These are phyloP conservation scores for Atta cephalotes DNA, from an alignment of 1,140 invertebrate species.

Conservation along the genomic window DNA sequence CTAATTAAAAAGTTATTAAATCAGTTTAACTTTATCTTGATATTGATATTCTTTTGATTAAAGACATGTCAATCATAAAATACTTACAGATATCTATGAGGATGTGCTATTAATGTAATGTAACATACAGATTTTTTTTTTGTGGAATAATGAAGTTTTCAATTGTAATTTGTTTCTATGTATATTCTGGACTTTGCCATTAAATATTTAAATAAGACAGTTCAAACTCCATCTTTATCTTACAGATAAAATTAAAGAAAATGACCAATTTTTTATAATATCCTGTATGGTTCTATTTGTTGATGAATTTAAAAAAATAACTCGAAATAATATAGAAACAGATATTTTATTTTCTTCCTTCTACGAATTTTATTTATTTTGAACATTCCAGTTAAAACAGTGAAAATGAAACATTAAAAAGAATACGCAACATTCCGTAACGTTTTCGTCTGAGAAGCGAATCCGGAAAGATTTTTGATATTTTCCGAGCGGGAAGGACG, in stretches of 20 bases:
- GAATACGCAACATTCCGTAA: background rate
- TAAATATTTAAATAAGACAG: background rate
- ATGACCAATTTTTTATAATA: background rate
- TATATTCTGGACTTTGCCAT: background rate
- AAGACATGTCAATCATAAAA: background rate
- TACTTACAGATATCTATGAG: background rate
- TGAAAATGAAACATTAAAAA: slow-evolving; percentile 13
- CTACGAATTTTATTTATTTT: background rate
- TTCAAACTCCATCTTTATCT: background rate
- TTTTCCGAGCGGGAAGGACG: slow-evolving; percentile 57
- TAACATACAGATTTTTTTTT: background rate
- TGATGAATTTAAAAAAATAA: background rate
- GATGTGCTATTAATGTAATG: background rate
- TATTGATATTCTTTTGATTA: background rate
- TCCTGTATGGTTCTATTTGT: background rate
- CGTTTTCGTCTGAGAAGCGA: slow-evolving; percentile 25
- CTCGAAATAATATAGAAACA: background rate
- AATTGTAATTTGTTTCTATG: background rate
- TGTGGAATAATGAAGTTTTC: background rate
- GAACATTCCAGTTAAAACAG: background rate
- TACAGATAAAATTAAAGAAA: background rate
- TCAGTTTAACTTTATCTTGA: background rate
- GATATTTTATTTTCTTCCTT: background rate
- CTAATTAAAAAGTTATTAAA: background rate
- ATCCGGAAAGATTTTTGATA: slow-evolving; percentile 60